Evolutionary conservation across 2,888 invertebrate species (phyloP), one percentile per base, ranked within the genome.

Genomic region (Andrena marginata): DNA sequence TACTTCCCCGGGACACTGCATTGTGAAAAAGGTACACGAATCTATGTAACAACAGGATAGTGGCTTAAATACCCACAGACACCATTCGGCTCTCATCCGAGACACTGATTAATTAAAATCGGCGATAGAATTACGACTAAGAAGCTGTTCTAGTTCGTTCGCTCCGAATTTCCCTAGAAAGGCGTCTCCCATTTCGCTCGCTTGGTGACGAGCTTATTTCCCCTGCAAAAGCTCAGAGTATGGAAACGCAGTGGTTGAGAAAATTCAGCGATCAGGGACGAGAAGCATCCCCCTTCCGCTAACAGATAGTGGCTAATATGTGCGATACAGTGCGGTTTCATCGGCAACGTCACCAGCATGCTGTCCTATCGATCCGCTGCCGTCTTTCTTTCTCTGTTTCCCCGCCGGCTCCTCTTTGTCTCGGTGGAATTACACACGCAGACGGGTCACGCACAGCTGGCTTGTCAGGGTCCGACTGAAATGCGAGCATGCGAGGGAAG

Each of bases 311-410:
- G 33, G 48, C 76, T 65, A 84, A 87, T 84, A 79, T 78, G 79
- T 71, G 69, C 73, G 65, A 87, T 85, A 84, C 80, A n/a, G 75
- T 85, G 82, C 87, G 82, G 83, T 82, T 87, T 87, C 86, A 86
- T 84, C 85, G 72, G 80, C 77, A 85, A 86, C 82, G 86, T 87
- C 82, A 82, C 81, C 56, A 69, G 79, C 84, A 75, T 84, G 82
- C 75, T 88, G 63, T 84, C 72, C 75, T 87, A 88, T 88, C 79
- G 88, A 88, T 88, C 88, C 76, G 74, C 51, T 13, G 60, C 42
- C 23, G 56, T 10, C 70, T 64, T 62, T 77, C 67, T 79, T 63
- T 82, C 72, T 77, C 76, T 78, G 63, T 81, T 69, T 60, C 56
- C 62, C 70, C 35, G 51, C 33, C 23, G 23, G 26, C 62, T 67